Evolutionary conservation across 2,113 vertebrate species (phyloP).

Genomic region (Pygoscelis antarcticus): DNA sequence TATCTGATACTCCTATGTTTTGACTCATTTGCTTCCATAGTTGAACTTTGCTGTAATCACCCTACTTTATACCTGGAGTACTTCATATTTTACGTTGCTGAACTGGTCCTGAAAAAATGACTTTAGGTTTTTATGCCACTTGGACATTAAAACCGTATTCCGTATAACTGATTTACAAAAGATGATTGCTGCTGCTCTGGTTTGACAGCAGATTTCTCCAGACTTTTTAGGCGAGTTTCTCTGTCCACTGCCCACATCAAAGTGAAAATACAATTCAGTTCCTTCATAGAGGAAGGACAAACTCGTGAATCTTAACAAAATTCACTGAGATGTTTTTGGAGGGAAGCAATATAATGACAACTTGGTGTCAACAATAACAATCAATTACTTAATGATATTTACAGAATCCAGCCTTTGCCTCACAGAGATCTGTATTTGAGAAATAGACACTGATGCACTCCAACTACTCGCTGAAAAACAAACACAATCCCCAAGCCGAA

Average conservation of each 20-base stretch:
- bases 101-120: not conserved
- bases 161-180: not conserved
- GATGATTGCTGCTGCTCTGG: not conserved
- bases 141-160: not conserved
- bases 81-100: not conserved
- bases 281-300: not conserved
- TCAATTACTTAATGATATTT: not conserved
- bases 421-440: not conserved
- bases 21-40: not conserved
- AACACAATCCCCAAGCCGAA: accelerated
- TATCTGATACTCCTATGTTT: not conserved
- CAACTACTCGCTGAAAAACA: not conserved
- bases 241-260: not conserved
- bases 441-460: not conserved
- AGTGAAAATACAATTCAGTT: not conserved
- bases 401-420: not conserved
- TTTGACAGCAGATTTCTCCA: not conserved
- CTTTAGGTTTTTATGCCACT: not conserved
- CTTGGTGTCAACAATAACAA: not conserved
- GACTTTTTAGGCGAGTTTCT: not conserved
- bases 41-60: not conserved
- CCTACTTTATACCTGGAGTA: not conserved
- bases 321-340: not conserved
- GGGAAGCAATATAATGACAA: not conserved
- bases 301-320: not conserved